Evolutionary conservation across 2,888 invertebrate species (phyloP), one percentile per base, ranked within the genome.

Genomic region (Drosophila percnosoma): DNA sequence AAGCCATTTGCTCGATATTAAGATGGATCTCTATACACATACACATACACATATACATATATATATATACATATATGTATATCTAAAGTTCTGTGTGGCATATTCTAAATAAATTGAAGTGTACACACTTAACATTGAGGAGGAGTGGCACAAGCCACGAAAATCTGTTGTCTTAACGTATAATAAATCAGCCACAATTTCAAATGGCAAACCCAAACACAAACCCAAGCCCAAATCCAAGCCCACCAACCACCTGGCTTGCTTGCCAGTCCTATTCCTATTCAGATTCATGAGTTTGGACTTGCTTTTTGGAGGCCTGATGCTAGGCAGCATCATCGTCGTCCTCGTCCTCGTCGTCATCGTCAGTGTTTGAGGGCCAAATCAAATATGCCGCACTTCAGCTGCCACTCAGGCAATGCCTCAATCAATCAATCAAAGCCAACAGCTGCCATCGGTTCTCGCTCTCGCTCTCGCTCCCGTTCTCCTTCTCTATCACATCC

Each of bases 161-260:
- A 85, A 85, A 87, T 89, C 87, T 83, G 89, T 85, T 85, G 89
- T 87, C 89, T 89, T 89, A 85, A 81, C 84, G 89, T 87, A 89
- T 85, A 85, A 89, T 85, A 85, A 85, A 89, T 85, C 89, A 85
- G 89, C 87, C 82, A 55, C 87, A 89, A 83, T 77, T 80, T 80
- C 70, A 80, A 79, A 79, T 77, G 70, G 67, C 59, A 67, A 67
- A 24, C 15, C 53, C 11, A 34, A 31, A 31, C 31, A 48, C 11
- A 34, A 31, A 31, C 31, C 42, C 27, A 34, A 58, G 38, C 45
- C 45, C 21, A 21, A 34, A 34, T 13, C 7, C 21, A n/a, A 15
- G 5, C 27, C 55, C n/a, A 38, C 36, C 15, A 45, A 24, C 45
- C 24, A 8, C 24, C 24, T 45, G 15, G 24, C 15, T 21, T 7